Percentiles rank a stretch among this genome's conserved stretches.
Conservation (phyloP, 2,797 vertebrate species). For the Acanthiza pusilla region DNA sequence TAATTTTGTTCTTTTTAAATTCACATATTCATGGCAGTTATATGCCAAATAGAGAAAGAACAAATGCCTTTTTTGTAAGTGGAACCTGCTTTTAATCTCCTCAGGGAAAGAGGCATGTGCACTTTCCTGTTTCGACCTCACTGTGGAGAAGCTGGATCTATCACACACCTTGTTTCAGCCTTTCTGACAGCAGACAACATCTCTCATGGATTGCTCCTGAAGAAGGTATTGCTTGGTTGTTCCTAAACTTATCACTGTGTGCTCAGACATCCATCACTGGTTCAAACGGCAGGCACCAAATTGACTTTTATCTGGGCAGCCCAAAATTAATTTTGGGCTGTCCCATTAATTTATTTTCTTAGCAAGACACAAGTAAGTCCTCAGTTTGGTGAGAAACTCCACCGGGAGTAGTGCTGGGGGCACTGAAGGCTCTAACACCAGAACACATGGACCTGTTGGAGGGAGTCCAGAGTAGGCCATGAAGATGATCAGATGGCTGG, state of each 20-base stretch:
- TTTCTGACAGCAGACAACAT: slow-evolving; percentile 97
- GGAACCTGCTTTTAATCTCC: slow-evolving; percentile 11
- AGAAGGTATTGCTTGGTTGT: slow-evolving; percentile 81
- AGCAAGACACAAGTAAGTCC: not conserved
- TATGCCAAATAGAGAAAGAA: not conserved
- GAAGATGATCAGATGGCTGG: not conserved
- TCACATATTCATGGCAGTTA: not conserved
- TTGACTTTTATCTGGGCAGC: not conserved
- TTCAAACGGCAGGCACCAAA: not conserved
- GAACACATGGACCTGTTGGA: not conserved
- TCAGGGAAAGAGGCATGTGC: slow-evolving; percentile 89
- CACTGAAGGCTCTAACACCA: not conserved
- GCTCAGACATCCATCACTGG: not conserved
- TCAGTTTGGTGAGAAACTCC: not conserved
- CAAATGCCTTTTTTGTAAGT: not conserved
- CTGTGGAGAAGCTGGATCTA: slow-evolving; percentile 95
- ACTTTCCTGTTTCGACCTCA: slow-evolving; percentile 96
- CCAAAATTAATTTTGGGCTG: not conserved
- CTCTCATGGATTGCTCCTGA: slow-evolving; percentile 94
- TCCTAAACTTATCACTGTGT: not conserved
- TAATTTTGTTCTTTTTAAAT: not conserved
- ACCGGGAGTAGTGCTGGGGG: not conserved
- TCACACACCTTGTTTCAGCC: slow-evolving; percentile 93
- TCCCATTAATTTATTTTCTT: not conserved
- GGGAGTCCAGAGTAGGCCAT: not conserved